Conservation (phyloP, 2,888 invertebrate genomes). For the Acanthosepion esculentum region DNA sequence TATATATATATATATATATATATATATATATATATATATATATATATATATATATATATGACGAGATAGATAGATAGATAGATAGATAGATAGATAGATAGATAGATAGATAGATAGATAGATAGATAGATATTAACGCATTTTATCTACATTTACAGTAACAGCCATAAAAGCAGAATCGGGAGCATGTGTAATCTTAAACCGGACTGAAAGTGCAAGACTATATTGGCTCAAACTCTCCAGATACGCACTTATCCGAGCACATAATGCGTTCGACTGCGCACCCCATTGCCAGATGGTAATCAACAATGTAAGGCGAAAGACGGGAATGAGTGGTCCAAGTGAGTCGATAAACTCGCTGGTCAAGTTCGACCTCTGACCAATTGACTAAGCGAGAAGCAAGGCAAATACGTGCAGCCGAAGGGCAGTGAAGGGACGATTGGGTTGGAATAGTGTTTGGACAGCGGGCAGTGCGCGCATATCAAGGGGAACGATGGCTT, state of each 20-base stretch:
- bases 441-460: neutral
- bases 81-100: too few species aligned
- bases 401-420: neutral
- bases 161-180: neutral
- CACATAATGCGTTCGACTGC: neutral
- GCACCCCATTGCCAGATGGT: neutral
- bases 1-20: too few species aligned
- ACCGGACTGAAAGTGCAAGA: neutral
- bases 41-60: too few species aligned
- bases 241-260: neutral
- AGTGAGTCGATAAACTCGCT: conserved; percentile 13
- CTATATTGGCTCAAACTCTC: neutral
- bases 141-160: neutral
- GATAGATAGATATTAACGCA: too few species aligned
- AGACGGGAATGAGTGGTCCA: neutral
- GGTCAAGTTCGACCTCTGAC: conserved; percentile 20
- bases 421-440: neutral
- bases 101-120: too few species aligned
- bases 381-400: neutral
- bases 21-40: too few species aligned
- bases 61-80: too few species aligned
- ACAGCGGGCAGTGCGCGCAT: neutral
- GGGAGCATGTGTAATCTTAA: neutral
- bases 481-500: neutral
- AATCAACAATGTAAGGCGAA: neutral